phyloP scores from a whole-genome alignment of 2,113 vertebrate species.

The Etia nguti region DNA sequence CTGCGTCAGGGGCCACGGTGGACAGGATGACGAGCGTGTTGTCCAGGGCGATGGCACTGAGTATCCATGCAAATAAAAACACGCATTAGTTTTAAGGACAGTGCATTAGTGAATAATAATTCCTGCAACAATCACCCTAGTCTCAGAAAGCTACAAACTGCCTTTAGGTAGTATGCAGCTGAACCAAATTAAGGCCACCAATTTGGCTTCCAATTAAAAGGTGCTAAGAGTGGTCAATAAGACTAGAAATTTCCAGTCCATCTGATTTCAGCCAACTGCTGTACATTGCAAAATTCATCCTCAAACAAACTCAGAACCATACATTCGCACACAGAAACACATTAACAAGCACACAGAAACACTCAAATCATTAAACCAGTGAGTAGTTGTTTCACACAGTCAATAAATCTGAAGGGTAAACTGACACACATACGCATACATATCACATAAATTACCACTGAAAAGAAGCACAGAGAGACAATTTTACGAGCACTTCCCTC shows the following conservation, averaged over 20 bases:
- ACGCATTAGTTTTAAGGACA: neutral
- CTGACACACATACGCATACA: neutral
- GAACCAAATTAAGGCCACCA: neutral
- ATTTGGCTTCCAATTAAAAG: conserved; percentile 18
- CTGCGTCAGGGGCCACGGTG: conserved; percentile 89
- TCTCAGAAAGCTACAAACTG: neutral
- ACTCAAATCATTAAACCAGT: conserved; percentile 32
- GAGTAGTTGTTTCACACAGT: conserved; percentile 32
- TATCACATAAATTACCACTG: conserved; percentile 22
- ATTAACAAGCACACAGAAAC: neutral
- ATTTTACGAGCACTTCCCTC: conserved; percentile 21
- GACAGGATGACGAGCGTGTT: conserved; percentile 97
- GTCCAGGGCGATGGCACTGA: conserved; percentile 92
- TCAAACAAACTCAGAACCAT: neutral
- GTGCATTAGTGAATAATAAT: neutral
- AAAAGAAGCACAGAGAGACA: neutral
- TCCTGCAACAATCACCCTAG: neutral
- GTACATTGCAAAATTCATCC: neutral
- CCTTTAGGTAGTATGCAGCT: neutral
- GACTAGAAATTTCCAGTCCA: neutral
- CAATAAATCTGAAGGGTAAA: conserved; percentile 41
- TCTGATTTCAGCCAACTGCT: neutral
- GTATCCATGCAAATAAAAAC: neutral
- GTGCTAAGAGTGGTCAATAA: neutral
- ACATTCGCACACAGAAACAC: neutral